Evolutionary conservation across 2,888 invertebrate genomes (phyloP), one percentile per base, ranked within the genome.

Genomic region (Euplexia lucipara): DNA sequence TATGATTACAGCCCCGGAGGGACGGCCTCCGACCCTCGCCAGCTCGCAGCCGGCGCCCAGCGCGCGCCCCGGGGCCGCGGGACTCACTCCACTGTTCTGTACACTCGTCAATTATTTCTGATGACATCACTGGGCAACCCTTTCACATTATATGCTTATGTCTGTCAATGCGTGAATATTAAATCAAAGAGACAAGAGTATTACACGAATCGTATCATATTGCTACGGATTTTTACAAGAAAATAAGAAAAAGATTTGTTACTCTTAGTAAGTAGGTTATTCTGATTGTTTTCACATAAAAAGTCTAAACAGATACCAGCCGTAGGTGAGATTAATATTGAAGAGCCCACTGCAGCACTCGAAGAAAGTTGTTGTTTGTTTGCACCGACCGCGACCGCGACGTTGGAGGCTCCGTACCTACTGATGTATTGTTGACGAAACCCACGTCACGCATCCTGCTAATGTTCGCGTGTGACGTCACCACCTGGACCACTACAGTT

Each of bases 391-490:
- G 32, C 44, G 14, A n/a, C n/a, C n/a, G n/a, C n/a, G n/a, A n/a
- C n/a, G n/a, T n/a, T n/a, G n/a, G n/a, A n/a, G n/a, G n/a, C n/a
- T n/a, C n/a, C n/a, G n/a, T n/a, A n/a, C n/a, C n/a, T n/a, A n/a
- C n/a, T n/a, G n/a, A n/a, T n/a, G n/a, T n/a, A n/a, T n/a, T n/a
- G n/a, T n/a, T n/a, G n/a, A n/a, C n/a, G n/a, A n/a, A n/a, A n/a
- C n/a, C n/a, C n/a, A n/a, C n/a, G n/a, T n/a, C 34, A n/a, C n/a
- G 26, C 18, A 18, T 30, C 9, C 5, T 10, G 41, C 47, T 7
- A 7, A 14, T 16, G 14, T 30, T 2, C 16, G 37, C 51, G n/a
- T n/a, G 9, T 69, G 39, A 52, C 61, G 62, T 59, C 67, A 60
- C 39, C 14, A 3, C n/a, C 3, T 44, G 34, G 41, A 47, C 20